Evolutionary conservation across 2,113 vertebrate species (phyloP).

Genomic region (Petaurus breviceps): DNA sequence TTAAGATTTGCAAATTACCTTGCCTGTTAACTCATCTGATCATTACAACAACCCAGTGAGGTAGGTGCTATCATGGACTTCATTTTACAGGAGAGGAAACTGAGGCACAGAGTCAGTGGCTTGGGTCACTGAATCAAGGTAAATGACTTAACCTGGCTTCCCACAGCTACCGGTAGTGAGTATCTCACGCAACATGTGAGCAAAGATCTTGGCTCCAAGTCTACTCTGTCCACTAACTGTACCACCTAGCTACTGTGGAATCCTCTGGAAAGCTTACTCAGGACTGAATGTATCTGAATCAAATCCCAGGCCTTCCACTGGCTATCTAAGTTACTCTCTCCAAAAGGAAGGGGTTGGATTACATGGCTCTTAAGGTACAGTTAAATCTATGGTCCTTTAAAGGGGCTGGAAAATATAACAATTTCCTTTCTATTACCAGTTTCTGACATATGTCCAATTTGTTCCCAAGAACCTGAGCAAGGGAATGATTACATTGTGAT

Average conservation of each 20-base stretch:
- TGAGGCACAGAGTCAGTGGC: neutral
- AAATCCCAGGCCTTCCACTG: neutral
- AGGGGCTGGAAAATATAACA: neutral
- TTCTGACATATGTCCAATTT: conserved; percentile 26
- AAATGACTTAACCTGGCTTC: neutral
- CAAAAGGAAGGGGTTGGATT: neutral
- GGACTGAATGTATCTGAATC: neutral
- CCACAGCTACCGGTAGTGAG: neutral
- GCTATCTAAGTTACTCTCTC: neutral
- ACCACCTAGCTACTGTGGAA: neutral
- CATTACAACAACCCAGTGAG: neutral
- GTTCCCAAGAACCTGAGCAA: neutral
- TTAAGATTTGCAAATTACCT: neutral
- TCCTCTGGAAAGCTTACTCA: neutral
- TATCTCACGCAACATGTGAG: neutral
- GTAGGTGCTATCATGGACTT: neutral
- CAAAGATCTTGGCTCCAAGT: neutral
- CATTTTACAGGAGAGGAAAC: neutral
- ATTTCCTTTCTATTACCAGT: neutral
- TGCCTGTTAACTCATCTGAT: neutral
- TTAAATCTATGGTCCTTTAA: neutral
- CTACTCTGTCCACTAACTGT: neutral
- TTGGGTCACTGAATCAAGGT: neutral
- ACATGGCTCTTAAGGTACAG: neutral
- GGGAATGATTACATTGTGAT: neutral